These are phyloP conservation scores for Drosophila ochracea DNA, from an alignment of 2,888 invertebrate genomes.

Conservation along the genomic window DNA sequence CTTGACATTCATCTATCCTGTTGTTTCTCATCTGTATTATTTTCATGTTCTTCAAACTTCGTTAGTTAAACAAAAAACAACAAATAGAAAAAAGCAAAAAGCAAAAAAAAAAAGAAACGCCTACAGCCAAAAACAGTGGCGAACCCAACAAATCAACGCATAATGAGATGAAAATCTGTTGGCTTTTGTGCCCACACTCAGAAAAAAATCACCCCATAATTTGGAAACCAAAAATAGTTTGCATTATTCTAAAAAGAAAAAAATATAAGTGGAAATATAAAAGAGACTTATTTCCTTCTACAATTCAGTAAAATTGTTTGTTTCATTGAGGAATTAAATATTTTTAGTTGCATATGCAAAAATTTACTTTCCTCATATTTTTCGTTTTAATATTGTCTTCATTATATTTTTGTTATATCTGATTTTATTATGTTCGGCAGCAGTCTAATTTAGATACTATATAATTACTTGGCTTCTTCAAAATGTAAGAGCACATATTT, in stretches of 20 bases:
- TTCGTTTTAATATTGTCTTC: too few relatives aligned
- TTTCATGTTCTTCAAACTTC: slow-evolving; percentile 50
- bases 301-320: too few relatives aligned
- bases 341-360: background rate
- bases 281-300: background rate
- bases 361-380: background rate
- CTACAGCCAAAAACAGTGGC: slow-evolving; percentile 36
- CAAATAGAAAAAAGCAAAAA: background rate
- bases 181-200: slow-evolving; percentile 63
- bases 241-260: background rate
- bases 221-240: background rate
- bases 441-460: background rate
- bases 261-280: fast-evolving
- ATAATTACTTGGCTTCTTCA: background rate
- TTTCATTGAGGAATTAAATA: background rate
- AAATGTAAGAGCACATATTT: background rate
- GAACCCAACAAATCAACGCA: slow-evolving; percentile 58
- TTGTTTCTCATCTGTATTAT: slow-evolving; percentile 38
- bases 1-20: background rate
- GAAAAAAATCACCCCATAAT: background rate
- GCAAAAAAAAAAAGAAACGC: slow-evolving; percentile 34
- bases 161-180: slow-evolving; percentile 79
- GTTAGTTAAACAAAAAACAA: slow-evolving; percentile 48
- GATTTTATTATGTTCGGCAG: background rate
- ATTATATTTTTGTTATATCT: background rate